Percentiles rank a stretch among this genome's conserved stretches.
Conservation (phyloP, 2,797 vertebrate species). For the Pyrocephalus nanus region DNA sequence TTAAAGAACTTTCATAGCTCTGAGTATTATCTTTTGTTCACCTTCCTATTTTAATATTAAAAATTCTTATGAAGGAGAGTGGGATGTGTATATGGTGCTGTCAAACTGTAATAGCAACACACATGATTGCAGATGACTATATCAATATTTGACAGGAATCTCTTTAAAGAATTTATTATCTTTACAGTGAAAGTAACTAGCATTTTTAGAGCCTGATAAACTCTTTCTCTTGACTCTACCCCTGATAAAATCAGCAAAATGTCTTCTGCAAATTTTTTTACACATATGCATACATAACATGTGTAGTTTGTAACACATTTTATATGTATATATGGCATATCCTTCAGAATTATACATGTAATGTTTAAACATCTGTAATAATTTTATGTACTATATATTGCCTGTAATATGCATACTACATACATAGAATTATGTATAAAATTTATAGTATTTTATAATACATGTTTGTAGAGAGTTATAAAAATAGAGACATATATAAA, state of each 20-base stretch:
- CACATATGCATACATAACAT: not conserved
- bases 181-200: not conserved
- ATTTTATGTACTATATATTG: not conserved
- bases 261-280: not conserved
- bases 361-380: not conserved
- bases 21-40: not conserved
- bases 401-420: not conserved
- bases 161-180: not conserved
- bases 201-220: not conserved
- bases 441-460: not conserved
- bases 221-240: not conserved
- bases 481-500: not conserved
- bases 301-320: not conserved
- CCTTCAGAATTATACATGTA: not conserved
- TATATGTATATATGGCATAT: not conserved
- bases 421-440: not conserved
- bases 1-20: too few relatives aligned
- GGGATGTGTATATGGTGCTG: not conserved
- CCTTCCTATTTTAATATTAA: not conserved
- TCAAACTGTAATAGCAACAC: not conserved
- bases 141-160: not conserved
- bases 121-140: not conserved
- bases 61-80: not conserved
- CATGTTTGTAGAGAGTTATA: too few relatives aligned
- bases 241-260: not conserved